Evolutionary conservation across 2,888 invertebrate species (phyloP).

Genomic region (Coleophora deauratella): DNA sequence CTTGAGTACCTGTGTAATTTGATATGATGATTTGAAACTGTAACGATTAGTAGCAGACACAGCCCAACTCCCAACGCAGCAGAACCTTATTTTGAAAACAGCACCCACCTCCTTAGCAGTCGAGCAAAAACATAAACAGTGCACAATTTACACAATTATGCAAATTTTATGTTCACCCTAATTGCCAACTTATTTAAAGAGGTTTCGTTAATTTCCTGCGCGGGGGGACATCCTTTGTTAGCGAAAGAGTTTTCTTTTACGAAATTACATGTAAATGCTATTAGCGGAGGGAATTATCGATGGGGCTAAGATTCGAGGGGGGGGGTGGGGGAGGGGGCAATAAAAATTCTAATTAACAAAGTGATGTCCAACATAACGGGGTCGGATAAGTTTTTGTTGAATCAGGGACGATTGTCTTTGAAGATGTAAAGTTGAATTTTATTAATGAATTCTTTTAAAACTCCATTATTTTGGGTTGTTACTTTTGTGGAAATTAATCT

Average conservation of each 20-base stretch:
- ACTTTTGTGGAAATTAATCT: no score
- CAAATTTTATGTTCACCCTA: slow-evolving; percentile 70
- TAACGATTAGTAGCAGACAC: no score
- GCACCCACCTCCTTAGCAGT: no score
- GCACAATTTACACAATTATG: slow-evolving; percentile 68
- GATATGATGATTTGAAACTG: no score
- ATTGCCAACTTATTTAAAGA: slow-evolving; percentile 73
- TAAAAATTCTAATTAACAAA: slow-evolving; percentile 40
- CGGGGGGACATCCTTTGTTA: slow-evolving; percentile 20
- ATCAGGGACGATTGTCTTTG: no score
- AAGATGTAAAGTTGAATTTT: no score
- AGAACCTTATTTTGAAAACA: no score
- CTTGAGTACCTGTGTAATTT: no score
- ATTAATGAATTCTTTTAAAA: no score
- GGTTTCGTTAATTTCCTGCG: slow-evolving; percentile 57
- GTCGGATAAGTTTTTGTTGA: background rate
- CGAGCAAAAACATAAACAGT: slow-evolving; percentile 59
- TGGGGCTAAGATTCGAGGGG: slow-evolving; percentile 31
- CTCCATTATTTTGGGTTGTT: no score
- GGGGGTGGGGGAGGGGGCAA: slow-evolving; percentile 30
- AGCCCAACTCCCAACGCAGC: no score
- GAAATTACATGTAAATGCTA: slow-evolving; percentile 62
- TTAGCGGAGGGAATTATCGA: slow-evolving; percentile 49
- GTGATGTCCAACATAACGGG: slow-evolving; percentile 11
- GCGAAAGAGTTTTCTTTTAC: slow-evolving; percentile 25